These are phyloP conservation scores for Pseudorhombus dupliciocellatus DNA, from an alignment of 2,113 vertebrate genomes.

Conservation along the genomic window DNA sequence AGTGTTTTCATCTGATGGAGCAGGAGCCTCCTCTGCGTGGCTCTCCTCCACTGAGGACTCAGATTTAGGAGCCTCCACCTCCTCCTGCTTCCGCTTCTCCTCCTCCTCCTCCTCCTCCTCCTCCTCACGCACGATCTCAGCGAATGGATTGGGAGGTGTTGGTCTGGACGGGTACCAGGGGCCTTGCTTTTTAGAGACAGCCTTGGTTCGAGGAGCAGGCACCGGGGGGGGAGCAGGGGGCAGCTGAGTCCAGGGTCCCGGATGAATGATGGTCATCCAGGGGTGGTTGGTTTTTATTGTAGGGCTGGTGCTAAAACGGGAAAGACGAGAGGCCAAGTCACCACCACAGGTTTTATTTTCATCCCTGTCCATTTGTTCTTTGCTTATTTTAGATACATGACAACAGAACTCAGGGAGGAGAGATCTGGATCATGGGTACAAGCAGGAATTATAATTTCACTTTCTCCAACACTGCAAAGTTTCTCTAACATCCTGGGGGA, in stretches of 20 bases:
- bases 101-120: background rate
- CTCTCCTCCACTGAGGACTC: background rate
- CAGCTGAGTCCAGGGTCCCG: slow-evolving; percentile 87
- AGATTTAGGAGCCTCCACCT: no score
- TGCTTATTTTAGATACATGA: no score
- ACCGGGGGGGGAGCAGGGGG: slow-evolving; percentile 78
- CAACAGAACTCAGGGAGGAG: no score
- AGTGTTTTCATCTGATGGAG: slow-evolving; percentile 58
- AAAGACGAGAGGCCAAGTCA: background rate
- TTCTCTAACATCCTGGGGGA: no score
- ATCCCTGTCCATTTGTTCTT: no score
- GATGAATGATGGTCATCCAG: slow-evolving; percentile 88
- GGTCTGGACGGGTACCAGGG: slow-evolving; percentile 27
- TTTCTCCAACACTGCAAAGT: no score
- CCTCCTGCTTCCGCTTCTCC: background rate
- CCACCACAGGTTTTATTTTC: no score
- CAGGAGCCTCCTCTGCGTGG: background rate
- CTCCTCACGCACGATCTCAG: slow-evolving; percentile 72
- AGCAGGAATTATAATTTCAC: no score
- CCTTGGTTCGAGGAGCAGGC: slow-evolving; percentile 33
- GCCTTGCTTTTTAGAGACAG: slow-evolving; percentile 4
- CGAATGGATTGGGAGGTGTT: slow-evolving; percentile 87
- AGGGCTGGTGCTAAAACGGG: slow-evolving; percentile 17
- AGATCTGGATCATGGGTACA: no score
- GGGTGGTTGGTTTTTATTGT: slow-evolving; percentile 84